phyloP scores from a whole-genome alignment of 2,797 vertebrate genomes.

The Cyclopterus lumpus region DNA sequence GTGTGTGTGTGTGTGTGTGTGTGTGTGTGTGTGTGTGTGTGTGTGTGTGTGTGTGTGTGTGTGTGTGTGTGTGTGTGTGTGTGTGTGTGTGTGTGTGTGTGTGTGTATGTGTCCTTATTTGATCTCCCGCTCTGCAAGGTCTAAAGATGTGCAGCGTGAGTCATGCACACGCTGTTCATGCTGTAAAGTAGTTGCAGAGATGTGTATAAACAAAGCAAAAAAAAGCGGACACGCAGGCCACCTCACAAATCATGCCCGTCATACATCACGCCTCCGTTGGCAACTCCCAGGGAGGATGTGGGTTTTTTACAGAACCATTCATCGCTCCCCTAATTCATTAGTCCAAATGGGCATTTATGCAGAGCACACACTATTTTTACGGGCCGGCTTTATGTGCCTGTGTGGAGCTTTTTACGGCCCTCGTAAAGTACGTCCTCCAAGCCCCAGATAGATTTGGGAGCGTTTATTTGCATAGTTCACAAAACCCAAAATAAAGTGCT shows the following conservation, averaged over 20 bases:
- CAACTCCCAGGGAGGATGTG: conserved; percentile 70
- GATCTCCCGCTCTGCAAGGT: conserved; percentile 21
- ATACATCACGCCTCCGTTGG: conserved; percentile 40
- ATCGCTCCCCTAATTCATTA: conserved; percentile 82
- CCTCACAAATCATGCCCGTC: conserved; percentile 46
- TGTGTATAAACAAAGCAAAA: conserved; percentile 8
- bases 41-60: no score
- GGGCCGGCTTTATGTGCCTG: conserved; percentile 82
- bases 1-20: no score
- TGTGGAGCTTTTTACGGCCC: conserved; percentile 81
- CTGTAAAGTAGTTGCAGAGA: conserved; percentile 6
- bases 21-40: no score
- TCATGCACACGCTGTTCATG: not conserved
- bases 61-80: conserved; percentile 1
- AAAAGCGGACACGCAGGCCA: conserved; percentile 9
- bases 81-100: conserved; percentile 6
- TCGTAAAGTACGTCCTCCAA: conserved; percentile 83
- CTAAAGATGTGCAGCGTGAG: conserved; percentile 12
- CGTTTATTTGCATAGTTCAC: conserved; percentile 83
- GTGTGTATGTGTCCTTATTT: conserved; percentile 29
- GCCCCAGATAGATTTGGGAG: conserved; percentile 81
- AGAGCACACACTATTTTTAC: conserved; percentile 82
- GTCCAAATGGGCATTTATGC: conserved; percentile 82
- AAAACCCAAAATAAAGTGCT: conserved; percentile 77
- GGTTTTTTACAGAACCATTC: conserved; percentile 66